Percentiles rank a stretch among this genome's conserved stretches.
Conservation (phyloP, 92 coral and sea anemone species). For the Palythoa grandiflora region DNA sequence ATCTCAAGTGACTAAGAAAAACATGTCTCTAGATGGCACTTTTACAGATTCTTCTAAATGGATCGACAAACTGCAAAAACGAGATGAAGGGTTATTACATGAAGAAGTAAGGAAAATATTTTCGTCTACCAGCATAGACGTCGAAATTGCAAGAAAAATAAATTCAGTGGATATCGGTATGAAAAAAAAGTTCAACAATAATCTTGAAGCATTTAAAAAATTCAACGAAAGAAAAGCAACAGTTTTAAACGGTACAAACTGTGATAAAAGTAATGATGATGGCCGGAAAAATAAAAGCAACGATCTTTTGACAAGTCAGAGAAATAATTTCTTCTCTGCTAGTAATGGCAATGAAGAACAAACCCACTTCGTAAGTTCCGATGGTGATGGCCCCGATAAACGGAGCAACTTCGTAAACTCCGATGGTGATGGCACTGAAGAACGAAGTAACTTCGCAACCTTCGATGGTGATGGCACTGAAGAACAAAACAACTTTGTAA, state of each 20-base stretch:
- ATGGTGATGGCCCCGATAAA: not conserved
- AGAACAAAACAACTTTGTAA: too few species aligned
- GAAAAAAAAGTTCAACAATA: not conserved
- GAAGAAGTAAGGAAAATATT: slow-evolving; percentile 33
- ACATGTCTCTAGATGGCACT: too few species aligned
- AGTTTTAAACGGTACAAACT: not conserved
- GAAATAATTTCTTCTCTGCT: not conserved
- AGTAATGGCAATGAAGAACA: not conserved
- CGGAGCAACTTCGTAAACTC: not conserved
- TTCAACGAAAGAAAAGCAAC: not conserved
- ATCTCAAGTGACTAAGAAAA: too few species aligned
- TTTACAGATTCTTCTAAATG: too few species aligned
- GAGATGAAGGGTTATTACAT: not conserved
- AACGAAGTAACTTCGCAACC: too few species aligned
- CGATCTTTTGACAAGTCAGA: not conserved
- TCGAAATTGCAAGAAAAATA: slow-evolving; percentile 11
- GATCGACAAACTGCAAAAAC: not conserved
- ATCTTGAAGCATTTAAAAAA: not conserved
- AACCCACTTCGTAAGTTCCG: not conserved
- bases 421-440: not conserved
- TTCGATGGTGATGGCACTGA: too few species aligned
- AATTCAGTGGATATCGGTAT: not conserved
- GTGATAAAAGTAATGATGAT: not conserved
- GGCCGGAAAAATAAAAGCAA: not conserved
- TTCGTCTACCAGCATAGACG: not conserved